Conservation (phyloP, 2,888 invertebrate species). For the Spodoptera exigua region DNA sequence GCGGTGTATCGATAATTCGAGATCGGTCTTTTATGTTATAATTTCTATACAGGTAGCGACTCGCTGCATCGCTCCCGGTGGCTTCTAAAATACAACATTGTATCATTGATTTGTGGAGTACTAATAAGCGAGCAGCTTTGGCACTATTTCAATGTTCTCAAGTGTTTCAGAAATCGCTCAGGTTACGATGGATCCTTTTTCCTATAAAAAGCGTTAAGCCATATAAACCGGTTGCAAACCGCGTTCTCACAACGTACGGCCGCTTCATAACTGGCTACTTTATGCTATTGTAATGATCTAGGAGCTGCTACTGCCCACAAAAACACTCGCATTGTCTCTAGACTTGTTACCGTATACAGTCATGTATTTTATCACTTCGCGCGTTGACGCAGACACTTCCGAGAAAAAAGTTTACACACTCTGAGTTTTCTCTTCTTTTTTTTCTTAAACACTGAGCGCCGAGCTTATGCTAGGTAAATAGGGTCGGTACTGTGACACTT, state of each 20-base stretch:
- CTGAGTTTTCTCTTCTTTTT: constrained; percentile 50
- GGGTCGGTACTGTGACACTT: constrained; percentile 59
- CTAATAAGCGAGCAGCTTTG: constrained; percentile 52
- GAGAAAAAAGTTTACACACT: constrained; percentile 67
- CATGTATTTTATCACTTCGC: constrained; percentile 79
- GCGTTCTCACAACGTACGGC: constrained; percentile 77
- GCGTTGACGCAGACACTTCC: constrained; percentile 72
- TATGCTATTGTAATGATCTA: constrained; percentile 88
- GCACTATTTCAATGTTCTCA: constrained; percentile 57
- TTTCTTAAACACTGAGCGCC: constrained; percentile 51
- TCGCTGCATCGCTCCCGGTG: constrained; percentile 53
- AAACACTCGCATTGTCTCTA: constrained; percentile 84
- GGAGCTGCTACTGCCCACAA: constrained; percentile 78
- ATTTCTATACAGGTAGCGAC: constrained; percentile 70
- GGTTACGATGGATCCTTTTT: constrained; percentile 73
- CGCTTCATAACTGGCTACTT: constrained; percentile 86
- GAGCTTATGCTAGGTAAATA: constrained; percentile 61
- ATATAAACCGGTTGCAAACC: constrained; percentile 79
- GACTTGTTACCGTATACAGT: constrained; percentile 76
- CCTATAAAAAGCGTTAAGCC: constrained; percentile 79
- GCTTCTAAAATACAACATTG: constrained; percentile 56
- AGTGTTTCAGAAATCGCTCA: constrained; percentile 69
- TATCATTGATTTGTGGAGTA: constrained; percentile 46
- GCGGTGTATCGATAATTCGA: constrained; percentile 86
- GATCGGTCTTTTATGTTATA: constrained; percentile 79